phyloP scores from a whole-genome alignment of 2,888 invertebrate species.

The Zeuzera pyrina region DNA sequence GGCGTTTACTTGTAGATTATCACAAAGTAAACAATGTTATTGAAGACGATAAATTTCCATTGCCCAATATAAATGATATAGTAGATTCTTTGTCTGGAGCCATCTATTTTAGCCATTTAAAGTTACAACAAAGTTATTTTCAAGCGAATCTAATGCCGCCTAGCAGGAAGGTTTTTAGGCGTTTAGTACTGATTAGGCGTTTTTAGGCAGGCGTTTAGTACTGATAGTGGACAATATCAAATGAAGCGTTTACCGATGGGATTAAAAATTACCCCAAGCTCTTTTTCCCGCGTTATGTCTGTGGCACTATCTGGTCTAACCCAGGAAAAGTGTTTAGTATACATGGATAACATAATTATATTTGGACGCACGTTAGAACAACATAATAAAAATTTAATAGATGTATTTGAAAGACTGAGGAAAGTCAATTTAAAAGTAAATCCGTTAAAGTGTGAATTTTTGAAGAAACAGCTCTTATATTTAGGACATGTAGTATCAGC shows the following conservation, averaged over 20 bases:
- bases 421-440: too few species aligned
- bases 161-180: not conserved
- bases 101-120: not conserved
- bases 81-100: too few species aligned
- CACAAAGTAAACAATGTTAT: too few species aligned
- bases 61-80: too few species aligned
- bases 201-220: too few species aligned
- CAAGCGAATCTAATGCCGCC: not conserved
- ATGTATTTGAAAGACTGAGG: too few species aligned
- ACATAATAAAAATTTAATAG: not conserved
- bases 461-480: constrained; percentile 6
- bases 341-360: not conserved
- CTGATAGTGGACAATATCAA: too few species aligned
- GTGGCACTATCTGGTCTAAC: constrained; percentile 6
- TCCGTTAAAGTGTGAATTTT: too few species aligned
- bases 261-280: not conserved
- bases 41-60: not conserved
- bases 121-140: not conserved
- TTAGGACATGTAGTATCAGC: constrained; percentile 4
- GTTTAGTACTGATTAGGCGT: too few species aligned
- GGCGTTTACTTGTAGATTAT: too few species aligned
- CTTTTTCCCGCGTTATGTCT: constrained; percentile 1
- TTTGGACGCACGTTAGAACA: not conserved
- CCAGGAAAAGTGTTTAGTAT: not conserved
- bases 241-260: not conserved